Base-by-base conservation (phyloP, 2,797 vertebrate species). In the Darevskia nairensis region DNA sequence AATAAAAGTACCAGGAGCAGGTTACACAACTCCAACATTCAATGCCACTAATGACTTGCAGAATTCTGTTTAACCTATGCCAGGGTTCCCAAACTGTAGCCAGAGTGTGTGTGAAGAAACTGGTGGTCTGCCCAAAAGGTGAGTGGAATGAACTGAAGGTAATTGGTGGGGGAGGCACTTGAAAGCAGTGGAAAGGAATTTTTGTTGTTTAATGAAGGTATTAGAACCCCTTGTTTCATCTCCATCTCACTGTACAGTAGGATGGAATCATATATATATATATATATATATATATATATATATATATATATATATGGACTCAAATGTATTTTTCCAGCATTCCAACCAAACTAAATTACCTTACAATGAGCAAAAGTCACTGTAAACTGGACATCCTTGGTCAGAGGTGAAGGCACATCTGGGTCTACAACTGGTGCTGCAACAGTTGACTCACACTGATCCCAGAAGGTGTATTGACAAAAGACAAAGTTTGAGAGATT, bases 381-480 rank as follows among this genome's bases (percentile, higher is more conserved):
- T 1, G 97, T 98, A 93, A 98, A 99, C 94, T 98, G 98, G 35
- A 98, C 95, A 3, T 99, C 98, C 85, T 97, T 98, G 89, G 95
- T 97, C 84, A 96, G 97, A 35, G 97, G 95, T 29, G 98, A 97
- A 44, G 98, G 98, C 90, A 97, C 97, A 87, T 99, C 98, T 0
- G 99, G 99, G 94, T 98, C 98, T 91, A 99, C 98, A 94, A 99
- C 97, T 2, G 99, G 99, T 86, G 99, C 98, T 0, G 98, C 99
- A 90, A 99, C 98, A 0, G 97, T 97, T 75, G 98, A 97, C 85
- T 98, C 97, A 0, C 97, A 97, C 32, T 99, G 98, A 95, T 99
- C 99, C 99, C 99, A 99, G 96, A 99, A 99, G 0, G 97, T 98
- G 90, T 99, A 99, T 93, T 99, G 99, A 96, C 98, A 99, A 97